Evolutionary conservation across 2,797 vertebrate genomes (phyloP).

Genomic region (Dryobates pubescens): DNA sequence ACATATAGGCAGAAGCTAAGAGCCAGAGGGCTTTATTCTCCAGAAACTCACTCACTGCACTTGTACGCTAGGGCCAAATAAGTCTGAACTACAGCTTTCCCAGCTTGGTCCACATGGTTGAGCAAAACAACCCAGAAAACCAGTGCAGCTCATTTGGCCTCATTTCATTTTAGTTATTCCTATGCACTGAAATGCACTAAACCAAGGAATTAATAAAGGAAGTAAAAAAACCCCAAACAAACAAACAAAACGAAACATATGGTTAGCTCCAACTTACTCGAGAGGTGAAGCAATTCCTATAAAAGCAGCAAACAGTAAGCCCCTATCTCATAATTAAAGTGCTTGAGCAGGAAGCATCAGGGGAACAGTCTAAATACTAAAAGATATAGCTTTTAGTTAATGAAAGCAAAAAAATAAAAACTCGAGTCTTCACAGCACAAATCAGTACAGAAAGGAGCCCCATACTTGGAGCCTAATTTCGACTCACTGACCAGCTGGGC

Average conservation of each 20-base stretch:
- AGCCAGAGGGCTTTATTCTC: background rate
- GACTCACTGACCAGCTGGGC: background rate
- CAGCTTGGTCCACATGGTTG: background rate
- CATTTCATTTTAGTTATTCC: background rate
- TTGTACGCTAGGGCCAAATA: background rate
- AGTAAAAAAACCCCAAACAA: slow-evolving; percentile 1
- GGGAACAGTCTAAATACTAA: slow-evolving; percentile 12
- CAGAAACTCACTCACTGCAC: background rate
- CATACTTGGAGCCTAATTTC: background rate
- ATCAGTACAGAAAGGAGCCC: background rate
- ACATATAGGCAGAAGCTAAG: background rate
- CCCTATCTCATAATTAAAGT: slow-evolving; percentile 53
- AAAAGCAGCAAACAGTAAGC: slow-evolving; percentile 36
- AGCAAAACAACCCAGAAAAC: background rate
- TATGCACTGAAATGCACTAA: background rate
- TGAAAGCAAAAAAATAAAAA: background rate
- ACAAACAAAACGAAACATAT: background rate
- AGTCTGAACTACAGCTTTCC: background rate
- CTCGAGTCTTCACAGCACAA: background rate
- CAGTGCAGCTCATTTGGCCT: background rate
- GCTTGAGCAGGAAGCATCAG: slow-evolving; percentile 6
- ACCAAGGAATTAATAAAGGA: background rate
- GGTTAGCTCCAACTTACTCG: background rate
- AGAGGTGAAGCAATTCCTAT: slow-evolving; percentile 30
- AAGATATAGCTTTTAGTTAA: background rate